Conservation (phyloP, 1,140 invertebrate species). For the Teleogryllus occipitalis region DNA sequence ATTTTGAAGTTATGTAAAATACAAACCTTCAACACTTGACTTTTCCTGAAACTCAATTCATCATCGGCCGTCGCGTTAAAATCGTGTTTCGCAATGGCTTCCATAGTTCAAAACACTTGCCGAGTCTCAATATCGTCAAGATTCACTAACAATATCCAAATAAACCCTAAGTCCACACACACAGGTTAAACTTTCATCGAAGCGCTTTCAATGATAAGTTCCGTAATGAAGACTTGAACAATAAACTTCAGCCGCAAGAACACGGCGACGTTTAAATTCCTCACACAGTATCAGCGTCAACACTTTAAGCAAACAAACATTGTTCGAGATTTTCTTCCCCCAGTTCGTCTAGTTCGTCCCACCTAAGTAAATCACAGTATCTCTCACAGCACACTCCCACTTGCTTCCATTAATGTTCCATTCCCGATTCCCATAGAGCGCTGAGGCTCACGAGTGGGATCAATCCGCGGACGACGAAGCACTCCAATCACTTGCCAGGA, state of each 20-base stretch:
- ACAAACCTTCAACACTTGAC: slow-evolving; percentile 86
- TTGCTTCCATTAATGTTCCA: not conserved
- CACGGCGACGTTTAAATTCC: no score
- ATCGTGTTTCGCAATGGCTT: slow-evolving; percentile 97
- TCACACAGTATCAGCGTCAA: no score
- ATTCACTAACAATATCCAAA: not conserved
- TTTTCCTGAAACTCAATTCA: slow-evolving; percentile 95
- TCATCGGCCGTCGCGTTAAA: slow-evolving; percentile 96
- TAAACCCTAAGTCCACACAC: not conserved
- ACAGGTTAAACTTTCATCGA: slow-evolving; percentile 9
- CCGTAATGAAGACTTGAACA: not conserved
- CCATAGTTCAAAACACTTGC: slow-evolving; percentile 54
- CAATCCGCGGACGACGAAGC: slow-evolving; percentile 9
- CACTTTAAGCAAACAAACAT: not conserved
- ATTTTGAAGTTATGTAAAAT: not conserved
- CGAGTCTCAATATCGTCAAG: not conserved
- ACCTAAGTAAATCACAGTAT: not conserved
- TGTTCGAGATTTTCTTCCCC: not conserved
- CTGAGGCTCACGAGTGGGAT: not conserved
- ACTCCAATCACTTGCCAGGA: not conserved
- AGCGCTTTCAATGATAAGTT: not conserved
- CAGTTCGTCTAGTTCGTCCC: not conserved
- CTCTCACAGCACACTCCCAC: not conserved
- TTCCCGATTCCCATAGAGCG: not conserved
- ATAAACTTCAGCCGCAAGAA: not conserved